Percentiles rank a stretch among this genome's conserved stretches.
These are phyloP conservation scores for Lampris incognitus DNA, from an alignment of 2,113 vertebrate genomes.

Conservation along the genomic window DNA sequence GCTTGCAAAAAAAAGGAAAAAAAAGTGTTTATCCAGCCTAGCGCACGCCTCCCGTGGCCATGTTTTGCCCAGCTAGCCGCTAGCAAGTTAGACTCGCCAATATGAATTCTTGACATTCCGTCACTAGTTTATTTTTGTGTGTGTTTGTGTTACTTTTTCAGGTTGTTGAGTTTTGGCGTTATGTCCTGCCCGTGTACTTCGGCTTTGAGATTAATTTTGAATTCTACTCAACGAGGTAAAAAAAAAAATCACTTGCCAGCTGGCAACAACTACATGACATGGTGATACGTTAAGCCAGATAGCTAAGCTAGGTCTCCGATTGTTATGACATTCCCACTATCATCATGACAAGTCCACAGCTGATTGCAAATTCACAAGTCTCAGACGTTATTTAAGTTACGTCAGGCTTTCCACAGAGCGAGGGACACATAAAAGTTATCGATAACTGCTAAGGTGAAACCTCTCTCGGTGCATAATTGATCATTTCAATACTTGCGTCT, in stretches of 20 bases:
- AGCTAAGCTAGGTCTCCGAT: conserved; percentile 34
- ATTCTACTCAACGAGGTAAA: conserved; percentile 79
- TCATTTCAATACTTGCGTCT: no score
- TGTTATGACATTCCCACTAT: conserved; percentile 42
- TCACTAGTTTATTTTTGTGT: neutral
- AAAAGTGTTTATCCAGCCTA: conserved; percentile 38
- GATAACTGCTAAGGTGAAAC: no score
- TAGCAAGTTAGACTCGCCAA: neutral
- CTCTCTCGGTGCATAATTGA: no score
- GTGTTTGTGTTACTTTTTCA: conserved; percentile 25
- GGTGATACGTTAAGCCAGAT: conserved; percentile 42
- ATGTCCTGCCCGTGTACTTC: conserved; percentile 83
- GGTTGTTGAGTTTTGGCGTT: conserved; percentile 40
- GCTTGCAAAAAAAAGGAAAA: no score
- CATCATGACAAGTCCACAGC: conserved; percentile 19
- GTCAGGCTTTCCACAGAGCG: neutral
- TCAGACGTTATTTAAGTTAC: neutral
- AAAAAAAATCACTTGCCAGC: neutral
- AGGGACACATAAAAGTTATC: no score
- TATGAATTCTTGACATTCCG: no score
- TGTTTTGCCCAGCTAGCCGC: neutral
- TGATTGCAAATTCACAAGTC: conserved; percentile 23
- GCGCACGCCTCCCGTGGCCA: neutral
- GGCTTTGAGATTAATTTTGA: conserved; percentile 77
- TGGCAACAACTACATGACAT: conserved; percentile 30